A percentile compares a stretch with the other conserved stretches of the same genome.
Evolutionary conservation across 1,140 invertebrate genomes (phyloP).

Genomic region (Drosophila melanica): DNA sequence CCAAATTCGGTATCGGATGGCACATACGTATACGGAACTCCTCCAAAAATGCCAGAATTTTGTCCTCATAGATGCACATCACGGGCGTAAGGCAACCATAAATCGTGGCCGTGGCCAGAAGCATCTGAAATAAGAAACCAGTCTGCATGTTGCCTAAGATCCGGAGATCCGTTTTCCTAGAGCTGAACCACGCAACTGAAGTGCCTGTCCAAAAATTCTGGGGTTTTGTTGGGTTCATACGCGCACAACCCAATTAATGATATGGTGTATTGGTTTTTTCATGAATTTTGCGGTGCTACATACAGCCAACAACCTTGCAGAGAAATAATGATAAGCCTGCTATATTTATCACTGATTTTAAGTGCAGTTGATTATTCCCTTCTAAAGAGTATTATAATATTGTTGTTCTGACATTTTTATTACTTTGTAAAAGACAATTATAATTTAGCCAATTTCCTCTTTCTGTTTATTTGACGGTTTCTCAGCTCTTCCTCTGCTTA

Average conservation of each 20-base stretch:
- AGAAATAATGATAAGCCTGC: too few relatives aligned
- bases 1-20: slow-evolving; percentile 74
- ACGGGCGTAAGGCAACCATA: slow-evolving; percentile 40
- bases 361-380: background rate
- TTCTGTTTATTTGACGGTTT: too few relatives aligned
- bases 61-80: slow-evolving; percentile 45
- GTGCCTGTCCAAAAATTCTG: background rate
- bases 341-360: too few relatives aligned
- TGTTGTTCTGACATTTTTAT: too few relatives aligned
- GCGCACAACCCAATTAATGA: slow-evolving; percentile 6
- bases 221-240: slow-evolving; percentile 62
- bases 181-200: slow-evolving; percentile 39
- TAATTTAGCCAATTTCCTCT: too few relatives aligned
- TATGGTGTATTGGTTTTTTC: background rate
- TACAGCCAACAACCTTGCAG: too few relatives aligned
- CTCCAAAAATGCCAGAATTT: slow-evolving; percentile 54
- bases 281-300: background rate
- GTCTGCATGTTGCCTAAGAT: slow-evolving; percentile 24
- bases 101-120: slow-evolving; percentile 42
- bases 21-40: slow-evolving; percentile 72
- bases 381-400: background rate
- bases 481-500: too few relatives aligned
- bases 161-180: slow-evolving; percentile 24
- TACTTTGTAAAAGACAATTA: too few relatives aligned
- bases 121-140: slow-evolving; percentile 17